Percentiles rank a stretch among this genome's conserved stretches.
Evolutionary conservation across 2,797 vertebrate genomes (phyloP).

Genomic region (Lepidocolaptes lacrymiger): DNA sequence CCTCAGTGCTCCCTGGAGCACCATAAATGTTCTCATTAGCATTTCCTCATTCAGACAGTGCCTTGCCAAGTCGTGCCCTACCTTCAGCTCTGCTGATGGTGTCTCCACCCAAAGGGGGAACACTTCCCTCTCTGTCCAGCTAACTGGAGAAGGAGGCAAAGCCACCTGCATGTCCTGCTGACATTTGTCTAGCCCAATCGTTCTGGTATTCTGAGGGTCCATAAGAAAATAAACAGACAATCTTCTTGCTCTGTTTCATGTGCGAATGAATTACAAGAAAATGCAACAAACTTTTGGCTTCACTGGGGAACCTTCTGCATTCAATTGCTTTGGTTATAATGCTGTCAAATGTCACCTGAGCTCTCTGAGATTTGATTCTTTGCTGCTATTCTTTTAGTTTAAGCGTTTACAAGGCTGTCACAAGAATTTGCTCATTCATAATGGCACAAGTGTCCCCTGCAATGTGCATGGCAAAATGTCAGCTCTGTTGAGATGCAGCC

Average conservation of each 20-base stretch:
- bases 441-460: not conserved
- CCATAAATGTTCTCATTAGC: not conserved
- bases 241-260: not conserved
- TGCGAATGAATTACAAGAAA: not conserved
- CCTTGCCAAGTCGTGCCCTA: not conserved
- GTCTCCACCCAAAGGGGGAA: not conserved
- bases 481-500: not conserved
- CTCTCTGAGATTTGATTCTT: not conserved
- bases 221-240: not conserved
- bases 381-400: not conserved
- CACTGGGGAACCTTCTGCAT: not conserved
- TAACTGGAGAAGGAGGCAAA: not conserved
- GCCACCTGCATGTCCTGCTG: not conserved
- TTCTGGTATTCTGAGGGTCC: not conserved
- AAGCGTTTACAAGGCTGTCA: not conserved
- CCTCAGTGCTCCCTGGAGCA: not conserved
- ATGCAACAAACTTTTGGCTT: not conserved
- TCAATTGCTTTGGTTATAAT: not conserved
- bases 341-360: rapidly evolving
- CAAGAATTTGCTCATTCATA: not conserved
- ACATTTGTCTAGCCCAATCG: too few relatives aligned
- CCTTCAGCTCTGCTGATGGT: not conserved
- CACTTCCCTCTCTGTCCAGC: not conserved
- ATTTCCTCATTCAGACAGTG: not conserved
- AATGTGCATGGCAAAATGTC: not conserved